These are phyloP conservation scores for Bryconaethiops microstoma DNA, from an alignment of 2,797 vertebrate genomes.

Conservation along the genomic window DNA sequence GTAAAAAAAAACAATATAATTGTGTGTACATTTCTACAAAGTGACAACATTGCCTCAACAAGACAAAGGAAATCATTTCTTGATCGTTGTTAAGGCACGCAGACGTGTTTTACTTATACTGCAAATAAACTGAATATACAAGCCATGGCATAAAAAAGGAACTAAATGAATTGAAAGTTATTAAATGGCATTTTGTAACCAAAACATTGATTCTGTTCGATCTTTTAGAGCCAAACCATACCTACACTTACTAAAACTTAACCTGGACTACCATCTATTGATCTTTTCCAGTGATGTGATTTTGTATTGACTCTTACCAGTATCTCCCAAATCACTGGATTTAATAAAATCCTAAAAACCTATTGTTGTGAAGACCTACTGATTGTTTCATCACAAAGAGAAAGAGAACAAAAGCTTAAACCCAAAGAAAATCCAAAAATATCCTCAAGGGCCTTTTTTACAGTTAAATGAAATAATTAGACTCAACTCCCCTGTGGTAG, in stretches of 20 bases:
- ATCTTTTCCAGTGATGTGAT: not conserved
- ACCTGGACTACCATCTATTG: not conserved
- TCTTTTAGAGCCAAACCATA: not conserved
- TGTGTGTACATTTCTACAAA: not conserved
- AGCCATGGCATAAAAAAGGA: not conserved
- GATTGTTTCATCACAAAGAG: conserved; percentile 34
- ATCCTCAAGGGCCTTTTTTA: conserved; percentile 77
- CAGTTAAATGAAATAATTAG: conserved; percentile 85
- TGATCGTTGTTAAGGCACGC: not conserved
- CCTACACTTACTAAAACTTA: not conserved
- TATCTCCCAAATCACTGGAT: not conserved
- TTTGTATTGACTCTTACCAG: not conserved
- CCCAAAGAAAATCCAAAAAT: conserved; percentile 66
- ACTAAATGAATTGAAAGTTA: not conserved
- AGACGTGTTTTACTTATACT: not conserved
- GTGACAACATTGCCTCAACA: not conserved
- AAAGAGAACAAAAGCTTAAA: conserved; percentile 56
- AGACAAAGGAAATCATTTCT: not conserved
- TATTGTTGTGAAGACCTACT: conserved; percentile 37
- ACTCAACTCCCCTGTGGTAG: conserved; percentile 73
- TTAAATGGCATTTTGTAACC: not conserved
- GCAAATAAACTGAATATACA: not conserved
- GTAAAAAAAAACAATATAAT: not conserved
- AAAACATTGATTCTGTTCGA: not conserved
- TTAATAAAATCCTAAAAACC: conserved; percentile 21